Base-by-base conservation (phyloP, 2,797 vertebrate species). In the Streptopelia turtur region DNA sequence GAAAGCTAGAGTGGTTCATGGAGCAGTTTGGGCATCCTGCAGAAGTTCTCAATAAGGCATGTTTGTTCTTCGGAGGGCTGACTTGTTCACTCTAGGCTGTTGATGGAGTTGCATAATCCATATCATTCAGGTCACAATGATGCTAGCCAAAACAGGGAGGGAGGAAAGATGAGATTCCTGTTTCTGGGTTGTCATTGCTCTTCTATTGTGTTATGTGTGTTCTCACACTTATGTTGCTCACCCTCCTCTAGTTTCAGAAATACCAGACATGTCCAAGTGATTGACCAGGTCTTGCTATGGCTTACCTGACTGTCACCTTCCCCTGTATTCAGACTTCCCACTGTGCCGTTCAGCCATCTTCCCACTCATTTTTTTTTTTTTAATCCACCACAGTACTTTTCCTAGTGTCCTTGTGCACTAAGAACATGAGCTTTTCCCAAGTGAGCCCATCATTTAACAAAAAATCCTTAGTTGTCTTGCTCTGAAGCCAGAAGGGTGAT, bases 31-130 rank as follows among this genome's bases (percentile, higher is more conserved):
- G 28, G 25, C 31, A 27, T 28, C 41, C 53, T 76, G 43, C 43
- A 35, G 27, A 45, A 84, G 41, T 65, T 81, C 60, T 87, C 17
- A 59, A 0, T 7, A n/a, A 55, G 27, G 6, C 33, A 7, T 60
- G 4, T 7, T 39, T 57, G 52, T 41, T 13, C 24, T 76, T 0
- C 0, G 0, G 27, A 33, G 39, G 13, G 16, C 10, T 82, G 68
- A 49, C n/a, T 45, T 63, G 55, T 74, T 91, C 39, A 3, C 14
- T 91, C 37, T 28, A 13, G 39, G 35, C 56, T 75, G 2, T 77
- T 2, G 7, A 13, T 53, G 69, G 31, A 28, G 7, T 88, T 83
- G 35, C 57, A 37, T 21, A 77, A 80, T 63, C 31, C 50, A 18
- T 22, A 45, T 55, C 1, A 1, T 41, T 65, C 63, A 65, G 43